Conservation (phyloP, 2,888 invertebrate genomes). For the Chaetogeoica ovagalla region DNA sequence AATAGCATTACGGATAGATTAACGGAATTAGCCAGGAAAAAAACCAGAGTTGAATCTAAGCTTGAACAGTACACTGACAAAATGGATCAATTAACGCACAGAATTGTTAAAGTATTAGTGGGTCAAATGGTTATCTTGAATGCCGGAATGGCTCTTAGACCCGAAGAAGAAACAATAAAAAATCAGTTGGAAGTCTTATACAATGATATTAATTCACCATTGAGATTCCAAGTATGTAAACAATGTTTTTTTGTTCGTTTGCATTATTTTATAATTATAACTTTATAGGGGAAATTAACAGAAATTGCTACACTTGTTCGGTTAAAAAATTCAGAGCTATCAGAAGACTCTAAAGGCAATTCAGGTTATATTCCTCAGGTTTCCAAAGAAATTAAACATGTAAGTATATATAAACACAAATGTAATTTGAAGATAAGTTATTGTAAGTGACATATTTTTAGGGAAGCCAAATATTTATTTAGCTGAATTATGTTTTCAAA, state of each 20-base stretch:
- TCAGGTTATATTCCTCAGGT: constrained; percentile 35
- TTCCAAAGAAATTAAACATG: constrained; percentile 65
- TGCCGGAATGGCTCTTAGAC: constrained; percentile 81
- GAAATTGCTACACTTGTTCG: constrained; percentile 46
- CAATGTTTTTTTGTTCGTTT: neutral
- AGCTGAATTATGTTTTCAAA: too few species aligned
- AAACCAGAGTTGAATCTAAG: constrained; percentile 77
- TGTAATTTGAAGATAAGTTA: neutral
- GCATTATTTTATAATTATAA: constrained; percentile 55
- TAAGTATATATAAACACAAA: constrained; percentile 57
- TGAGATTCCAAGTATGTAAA: constrained; percentile 78
- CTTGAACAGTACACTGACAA: constrained; percentile 72
- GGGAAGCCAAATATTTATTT: too few species aligned
- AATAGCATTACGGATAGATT: constrained; percentile 79
- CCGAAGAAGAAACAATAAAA: constrained; percentile 87
- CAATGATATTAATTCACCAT: constrained; percentile 84
- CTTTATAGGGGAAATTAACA: constrained; percentile 39
- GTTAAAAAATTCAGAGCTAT: constrained; percentile 43
- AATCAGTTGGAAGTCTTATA: constrained; percentile 85
- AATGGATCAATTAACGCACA: constrained; percentile 79
- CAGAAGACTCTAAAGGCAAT: constrained; percentile 33
- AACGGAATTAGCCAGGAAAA: constrained; percentile 75
- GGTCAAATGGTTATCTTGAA: constrained; percentile 74
- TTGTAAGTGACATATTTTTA: neutral
- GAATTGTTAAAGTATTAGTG: constrained; percentile 76